Evolutionary conservation across 2,888 invertebrate genomes (phyloP), one percentile per base, ranked within the genome.

Genomic region (Drosophila rubida): DNA sequence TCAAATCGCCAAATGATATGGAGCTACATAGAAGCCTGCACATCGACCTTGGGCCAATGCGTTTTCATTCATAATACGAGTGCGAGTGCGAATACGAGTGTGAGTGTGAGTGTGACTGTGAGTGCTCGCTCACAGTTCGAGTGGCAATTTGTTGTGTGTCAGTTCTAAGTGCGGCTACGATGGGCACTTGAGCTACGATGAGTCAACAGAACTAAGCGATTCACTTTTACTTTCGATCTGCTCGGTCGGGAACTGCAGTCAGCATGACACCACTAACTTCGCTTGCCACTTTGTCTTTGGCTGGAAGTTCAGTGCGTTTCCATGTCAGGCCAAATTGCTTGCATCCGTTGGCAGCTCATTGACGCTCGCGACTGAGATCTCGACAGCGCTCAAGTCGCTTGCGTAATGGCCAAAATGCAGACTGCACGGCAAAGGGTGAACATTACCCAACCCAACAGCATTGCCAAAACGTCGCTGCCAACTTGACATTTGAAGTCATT

Each of bases 11-110:
- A 53, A 75, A 49, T 62, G 80, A 74, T 76, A 74, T 70, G 61
- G 30, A 48, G 46, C 62, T 66, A 79, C 83, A 83, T 78, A 67
- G 75, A 81, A 82, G 83, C 83, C 73, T 80, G 83, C 80, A 57
- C 83, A 78, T 54, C 81, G 83, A 75, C 81, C 83, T 82, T 82
- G 81, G 74, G 30, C 42, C 14, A 61, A 23, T 73, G 67, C 69
- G 70, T 78, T 70, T 83, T 80, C 81, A 81, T 81, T 81, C 81
- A 81, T 83, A 81, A 80, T 25, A 69, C 55, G 49, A 65, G 11
- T 51, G 41, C 30, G 63, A 49, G 19, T 62, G 46, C 7, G 30
- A 45, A n/a, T 11, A 59, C 13, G 49, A 9, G 37, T 66, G 0
- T 37, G 32, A 41, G 41, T 55, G n/a, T 32, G 30, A 22, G 35